A percentile compares a stretch with the other conserved stretches of the same genome.
phyloP scores from a whole-genome alignment of 1,140 invertebrate genomes.

The Drosophila erecta region DNA sequence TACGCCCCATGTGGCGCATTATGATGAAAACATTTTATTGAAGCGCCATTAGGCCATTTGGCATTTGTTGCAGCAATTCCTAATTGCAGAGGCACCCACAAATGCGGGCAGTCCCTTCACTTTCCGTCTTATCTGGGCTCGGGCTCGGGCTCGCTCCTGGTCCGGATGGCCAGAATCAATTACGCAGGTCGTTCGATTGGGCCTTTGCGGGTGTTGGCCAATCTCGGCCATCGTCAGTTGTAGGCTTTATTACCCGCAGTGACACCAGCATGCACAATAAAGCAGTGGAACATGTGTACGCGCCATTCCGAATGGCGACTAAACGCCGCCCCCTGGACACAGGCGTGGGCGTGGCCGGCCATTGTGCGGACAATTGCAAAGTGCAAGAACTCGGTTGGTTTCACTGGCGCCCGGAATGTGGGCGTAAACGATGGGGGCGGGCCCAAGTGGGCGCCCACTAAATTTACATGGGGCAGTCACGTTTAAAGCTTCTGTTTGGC shows the following conservation, averaged over 20 bases:
- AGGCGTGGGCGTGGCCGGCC: slow-evolving; percentile 25
- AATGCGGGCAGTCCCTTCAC: slow-evolving; percentile 3
- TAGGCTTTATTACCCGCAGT: slow-evolving; percentile 45
- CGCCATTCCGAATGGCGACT: slow-evolving; percentile 45
- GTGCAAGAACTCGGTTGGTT: slow-evolving; percentile 37
- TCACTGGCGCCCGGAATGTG: slow-evolving; percentile 3
- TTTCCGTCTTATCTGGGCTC: neutral
- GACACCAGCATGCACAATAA: slow-evolving; percentile 5
- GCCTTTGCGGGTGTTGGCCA: slow-evolving; percentile 1
- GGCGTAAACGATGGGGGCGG: neutral
- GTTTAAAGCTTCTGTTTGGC: slow-evolving; percentile 4
- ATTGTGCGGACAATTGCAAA: slow-evolving; percentile 49
- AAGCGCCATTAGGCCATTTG: slow-evolving; percentile 29
- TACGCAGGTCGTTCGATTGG: slow-evolving; percentile 21
- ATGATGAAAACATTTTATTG: slow-evolving; percentile 15
- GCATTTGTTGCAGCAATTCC: slow-evolving; percentile 32
- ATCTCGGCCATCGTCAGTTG: slow-evolving; percentile 18
- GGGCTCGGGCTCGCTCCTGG: no score
- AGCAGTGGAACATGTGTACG: slow-evolving; percentile 41
- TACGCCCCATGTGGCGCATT: slow-evolving; percentile 8
- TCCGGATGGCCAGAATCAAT: slow-evolving; percentile 35
- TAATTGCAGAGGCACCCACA: slow-evolving; percentile 36
- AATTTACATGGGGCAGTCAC: slow-evolving; percentile 56
- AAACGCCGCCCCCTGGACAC: slow-evolving; percentile 44
- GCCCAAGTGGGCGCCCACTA: slow-evolving; percentile 2